Percentiles rank a stretch among this genome's conserved stretches.
Evolutionary conservation across 2,797 vertebrate species (phyloP).

Genomic region (Eupleurogrammus muticus): DNA sequence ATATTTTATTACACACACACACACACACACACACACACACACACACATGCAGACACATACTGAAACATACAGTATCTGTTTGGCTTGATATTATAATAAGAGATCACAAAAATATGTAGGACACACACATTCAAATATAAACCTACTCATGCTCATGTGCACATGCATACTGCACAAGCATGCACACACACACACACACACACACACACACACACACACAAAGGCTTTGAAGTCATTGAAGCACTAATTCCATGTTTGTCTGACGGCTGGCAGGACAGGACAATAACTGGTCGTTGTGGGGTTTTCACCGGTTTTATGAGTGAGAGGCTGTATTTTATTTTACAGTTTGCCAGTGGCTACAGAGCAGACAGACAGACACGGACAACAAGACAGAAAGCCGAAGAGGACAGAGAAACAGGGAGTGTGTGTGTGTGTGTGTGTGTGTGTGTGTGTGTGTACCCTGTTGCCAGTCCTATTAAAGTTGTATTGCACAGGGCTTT

Average conservation of each 20-base stretch:
- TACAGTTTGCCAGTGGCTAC: slow-evolving; percentile 53
- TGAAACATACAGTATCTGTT: slow-evolving; percentile 40
- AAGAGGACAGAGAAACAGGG: slow-evolving; percentile 59
- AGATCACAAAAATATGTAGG: slow-evolving; percentile 42
- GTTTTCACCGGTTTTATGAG: slow-evolving; percentile 67
- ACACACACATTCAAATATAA: slow-evolving; percentile 19
- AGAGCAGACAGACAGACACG: slow-evolving; percentile 47
- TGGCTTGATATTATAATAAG: slow-evolving; percentile 60
- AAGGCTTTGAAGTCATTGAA: slow-evolving; percentile 30
- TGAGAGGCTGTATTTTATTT: slow-evolving; percentile 43
- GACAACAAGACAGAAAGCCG: slow-evolving; percentile 55
- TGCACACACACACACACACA: slow-evolving; percentile 7
- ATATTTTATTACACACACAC: neutral
- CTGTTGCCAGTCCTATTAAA: slow-evolving; percentile 77
- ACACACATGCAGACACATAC: slow-evolving; percentile 27
- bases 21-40: slow-evolving; percentile 26
- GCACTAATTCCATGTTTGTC: slow-evolving; percentile 66
- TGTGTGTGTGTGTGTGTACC: slow-evolving; percentile 51
- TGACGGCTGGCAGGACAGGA: slow-evolving; percentile 60
- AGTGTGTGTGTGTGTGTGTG: slow-evolving; percentile 19
- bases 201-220: slow-evolving; percentile 13
- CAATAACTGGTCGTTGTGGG: slow-evolving; percentile 63
- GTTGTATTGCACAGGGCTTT: slow-evolving; percentile 78
- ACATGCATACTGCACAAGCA: slow-evolving; percentile 2
- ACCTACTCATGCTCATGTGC: neutral